phyloP scores from a whole-genome alignment of 2,113 vertebrate species.

The Petaurus breviceps region DNA sequence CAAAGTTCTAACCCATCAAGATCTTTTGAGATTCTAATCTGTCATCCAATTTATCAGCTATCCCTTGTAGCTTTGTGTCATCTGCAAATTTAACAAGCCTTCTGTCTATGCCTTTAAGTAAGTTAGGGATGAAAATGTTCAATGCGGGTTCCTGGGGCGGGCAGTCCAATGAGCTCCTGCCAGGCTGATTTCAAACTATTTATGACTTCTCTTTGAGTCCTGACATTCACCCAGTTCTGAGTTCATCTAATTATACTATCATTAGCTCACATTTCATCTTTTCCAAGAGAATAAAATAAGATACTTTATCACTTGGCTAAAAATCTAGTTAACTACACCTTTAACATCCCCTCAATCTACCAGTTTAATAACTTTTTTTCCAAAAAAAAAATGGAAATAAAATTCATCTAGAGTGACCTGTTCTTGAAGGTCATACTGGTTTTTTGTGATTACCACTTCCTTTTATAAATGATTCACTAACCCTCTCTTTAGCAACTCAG shows the following conservation, averaged over 20 bases:
- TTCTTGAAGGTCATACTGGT: background rate
- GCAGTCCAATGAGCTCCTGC: background rate
- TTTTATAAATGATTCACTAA: background rate
- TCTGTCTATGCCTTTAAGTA: background rate
- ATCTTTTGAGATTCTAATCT: background rate
- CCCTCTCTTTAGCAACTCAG: background rate
- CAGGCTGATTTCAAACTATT: background rate
- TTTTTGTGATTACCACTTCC: background rate
- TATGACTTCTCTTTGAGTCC: slow-evolving; percentile 2
- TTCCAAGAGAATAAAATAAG: background rate
- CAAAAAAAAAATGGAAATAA: background rate
- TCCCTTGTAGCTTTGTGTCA: background rate
- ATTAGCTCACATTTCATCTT: background rate
- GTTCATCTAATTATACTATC: background rate
- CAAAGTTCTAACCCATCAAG: background rate
- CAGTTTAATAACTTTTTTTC: background rate
- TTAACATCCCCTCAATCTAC: background rate
- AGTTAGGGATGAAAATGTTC: background rate
- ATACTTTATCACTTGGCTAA: background rate
- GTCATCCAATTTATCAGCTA: background rate
- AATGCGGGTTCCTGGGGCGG: background rate
- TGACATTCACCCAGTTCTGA: background rate
- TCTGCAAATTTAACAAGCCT: background rate
- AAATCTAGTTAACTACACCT: background rate
- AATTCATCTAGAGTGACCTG: background rate